Evolutionary conservation across 2,888 invertebrate species (phyloP).

Genomic region (Aphelenchoides bicaudatus): DNA sequence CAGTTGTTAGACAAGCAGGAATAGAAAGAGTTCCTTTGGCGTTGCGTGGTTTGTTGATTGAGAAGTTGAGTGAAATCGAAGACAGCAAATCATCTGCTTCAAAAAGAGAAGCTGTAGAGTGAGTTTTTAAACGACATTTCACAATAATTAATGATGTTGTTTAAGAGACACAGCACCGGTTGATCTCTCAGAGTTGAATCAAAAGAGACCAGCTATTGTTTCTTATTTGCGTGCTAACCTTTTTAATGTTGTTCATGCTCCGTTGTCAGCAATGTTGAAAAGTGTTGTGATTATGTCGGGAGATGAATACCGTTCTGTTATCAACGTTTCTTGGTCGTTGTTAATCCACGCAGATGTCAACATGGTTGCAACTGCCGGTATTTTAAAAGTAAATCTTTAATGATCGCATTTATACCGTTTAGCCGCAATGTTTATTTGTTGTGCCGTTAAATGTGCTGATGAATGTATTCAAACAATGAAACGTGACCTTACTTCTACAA

Average conservation of each 20-base stretch:
- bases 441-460: conserved; percentile 84
- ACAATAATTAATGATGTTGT: too few species aligned
- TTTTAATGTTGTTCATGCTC: conserved; percentile 72
- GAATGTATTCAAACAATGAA: conserved; percentile 85
- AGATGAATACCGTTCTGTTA: conserved; percentile 68
- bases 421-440: conserved; percentile 84
- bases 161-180: conserved; percentile 27
- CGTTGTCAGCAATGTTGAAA: conserved; percentile 80
- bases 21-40: conserved; percentile 52
- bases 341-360: conserved; percentile 79
- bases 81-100: too few species aligned
- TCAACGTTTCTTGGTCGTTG: conserved; percentile 91
- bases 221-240: conserved; percentile 76
- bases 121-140: too few species aligned
- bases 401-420: conserved; percentile 68
- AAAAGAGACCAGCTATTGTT: conserved; percentile 67
- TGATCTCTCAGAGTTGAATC: conserved; percentile 65
- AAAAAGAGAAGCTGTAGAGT: too few species aligned
- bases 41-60: conserved; percentile 53
- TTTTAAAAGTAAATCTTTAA: conserved; percentile 19
- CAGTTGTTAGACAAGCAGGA: conserved; percentile 51
- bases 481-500: conserved; percentile 77
- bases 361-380: conserved; percentile 65
- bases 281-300: conserved; percentile 78
- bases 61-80: conserved; percentile 59